Conservation (phyloP, 2,113 vertebrate species). For the Phylloscopus whistleri region DNA sequence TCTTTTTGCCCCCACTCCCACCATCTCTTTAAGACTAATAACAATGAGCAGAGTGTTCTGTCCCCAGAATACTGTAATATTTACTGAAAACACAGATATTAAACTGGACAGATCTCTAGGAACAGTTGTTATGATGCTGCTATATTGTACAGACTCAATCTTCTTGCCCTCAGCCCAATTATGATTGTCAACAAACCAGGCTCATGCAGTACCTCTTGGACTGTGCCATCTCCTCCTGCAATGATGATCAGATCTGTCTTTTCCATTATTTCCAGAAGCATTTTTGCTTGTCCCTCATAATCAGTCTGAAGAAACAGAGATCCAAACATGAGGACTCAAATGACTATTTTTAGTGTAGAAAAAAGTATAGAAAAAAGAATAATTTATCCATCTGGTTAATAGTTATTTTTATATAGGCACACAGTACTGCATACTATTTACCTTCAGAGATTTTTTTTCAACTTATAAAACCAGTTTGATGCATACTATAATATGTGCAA, state of each 20-base stretch:
- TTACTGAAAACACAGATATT: neutral
- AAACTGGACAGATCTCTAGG: neutral
- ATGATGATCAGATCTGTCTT: constrained; percentile 91
- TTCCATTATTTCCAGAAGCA: constrained; percentile 92
- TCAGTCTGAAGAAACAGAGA: constrained; percentile 83
- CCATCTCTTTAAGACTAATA: neutral
- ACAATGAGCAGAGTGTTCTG: neutral
- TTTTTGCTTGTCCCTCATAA: constrained; percentile 96
- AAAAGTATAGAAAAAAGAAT: neutral
- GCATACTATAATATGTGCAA: neutral
- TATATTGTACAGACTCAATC: neutral
- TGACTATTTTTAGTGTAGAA: neutral
- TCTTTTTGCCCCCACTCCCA: neutral
- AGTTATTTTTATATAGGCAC: neutral
- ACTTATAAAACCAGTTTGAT: neutral
- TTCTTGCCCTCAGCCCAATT: neutral
- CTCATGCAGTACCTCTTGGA: constrained; percentile 84
- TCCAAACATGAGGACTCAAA: neutral
- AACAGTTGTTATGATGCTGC: neutral
- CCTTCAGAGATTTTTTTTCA: neutral
- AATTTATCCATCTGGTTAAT: neutral
- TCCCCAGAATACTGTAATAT: neutral
- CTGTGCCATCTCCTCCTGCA: constrained; percentile 92
- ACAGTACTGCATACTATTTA: neutral
- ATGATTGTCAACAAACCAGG: neutral